These are phyloP conservation scores for Enteromius viviparus DNA, from an alignment of 2,797 vertebrate genomes.

Conservation along the genomic window DNA sequence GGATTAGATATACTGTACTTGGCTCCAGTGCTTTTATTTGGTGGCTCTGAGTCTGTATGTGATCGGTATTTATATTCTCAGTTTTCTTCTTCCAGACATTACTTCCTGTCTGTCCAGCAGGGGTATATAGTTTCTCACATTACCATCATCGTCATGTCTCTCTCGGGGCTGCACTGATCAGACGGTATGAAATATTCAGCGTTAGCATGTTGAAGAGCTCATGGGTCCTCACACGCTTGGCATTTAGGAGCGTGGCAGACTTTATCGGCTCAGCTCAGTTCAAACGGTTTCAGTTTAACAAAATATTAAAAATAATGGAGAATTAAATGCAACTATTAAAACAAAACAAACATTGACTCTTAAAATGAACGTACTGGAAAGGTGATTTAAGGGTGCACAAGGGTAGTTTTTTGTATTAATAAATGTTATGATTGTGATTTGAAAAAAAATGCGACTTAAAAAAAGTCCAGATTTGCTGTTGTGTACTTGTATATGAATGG, in stretches of 20 bases:
- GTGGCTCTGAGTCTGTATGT: neutral
- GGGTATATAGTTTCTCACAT: neutral
- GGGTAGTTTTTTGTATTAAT: too few species aligned
- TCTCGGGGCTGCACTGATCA: neutral
- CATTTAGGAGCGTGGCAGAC: neutral
- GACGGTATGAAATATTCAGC: neutral
- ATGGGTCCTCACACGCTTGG: neutral
- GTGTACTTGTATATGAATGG: neutral
- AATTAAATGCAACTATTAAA: neutral
- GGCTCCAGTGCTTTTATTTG: neutral
- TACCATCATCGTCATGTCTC: neutral
- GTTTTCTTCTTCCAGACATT: neutral
- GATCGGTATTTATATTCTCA: neutral
- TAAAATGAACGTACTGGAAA: too few species aligned
- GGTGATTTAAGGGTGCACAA: too few species aligned
- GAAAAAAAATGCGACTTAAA: too few species aligned
- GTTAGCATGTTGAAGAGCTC: constrained; percentile 41
- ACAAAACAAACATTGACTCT: too few species aligned
- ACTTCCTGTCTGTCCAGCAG: neutral
- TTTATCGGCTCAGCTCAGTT: neutral
- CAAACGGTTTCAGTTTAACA: too few species aligned
- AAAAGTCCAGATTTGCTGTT: too few species aligned
- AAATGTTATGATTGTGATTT: too few species aligned
- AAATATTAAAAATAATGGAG: neutral
- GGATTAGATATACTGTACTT: neutral